These are phyloP conservation scores for Apis mellifera DNA, from an alignment of 1,140 invertebrate genomes.

Conservation along the genomic window Amel_HAv3.1 CM009940.2:8069501-8070000, in stretches of 20 bases:
- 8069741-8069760: constrained; percentile 7
- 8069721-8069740: neutral
- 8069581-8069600: neutral
- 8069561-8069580: neutral
- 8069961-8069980: neutral
- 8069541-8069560: neutral
- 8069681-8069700: constrained; percentile 33
- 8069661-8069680: constrained; percentile 8
- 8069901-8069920: neutral
- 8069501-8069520: neutral
- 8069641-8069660: constrained; percentile 15
- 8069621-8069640: constrained; percentile 40
- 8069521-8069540: constrained; percentile 2
- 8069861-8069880: neutral
- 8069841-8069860: neutral
- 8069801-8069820: neutral
- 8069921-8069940: constrained; percentile 22
- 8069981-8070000: constrained; percentile 12
- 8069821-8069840: constrained; percentile 1
- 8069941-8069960: constrained; percentile 9
- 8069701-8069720: constrained; percentile 33
- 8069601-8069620: constrained; percentile 39
- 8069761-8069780: constrained; percentile 6
- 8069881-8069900: neutral
- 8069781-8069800: constrained; percentile 21